Conservation (phyloP, 2,113 vertebrate genomes). For the Erinaceus europaeus region DNA sequence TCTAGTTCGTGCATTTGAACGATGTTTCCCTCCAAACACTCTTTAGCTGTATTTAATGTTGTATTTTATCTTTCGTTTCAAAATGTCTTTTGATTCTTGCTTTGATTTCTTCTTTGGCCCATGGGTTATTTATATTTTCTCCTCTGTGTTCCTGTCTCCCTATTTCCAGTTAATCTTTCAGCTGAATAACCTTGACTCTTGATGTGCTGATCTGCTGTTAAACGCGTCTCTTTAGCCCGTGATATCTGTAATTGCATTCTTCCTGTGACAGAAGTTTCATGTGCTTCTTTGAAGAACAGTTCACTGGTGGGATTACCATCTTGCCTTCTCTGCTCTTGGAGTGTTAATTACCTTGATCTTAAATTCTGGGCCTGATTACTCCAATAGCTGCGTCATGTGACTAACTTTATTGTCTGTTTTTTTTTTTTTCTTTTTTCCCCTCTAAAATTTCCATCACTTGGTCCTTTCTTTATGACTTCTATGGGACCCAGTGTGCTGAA, state of each 20-base stretch:
- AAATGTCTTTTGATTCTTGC: constrained; percentile 6
- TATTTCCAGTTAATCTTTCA: constrained; percentile 5
- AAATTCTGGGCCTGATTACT: too few relatives aligned
- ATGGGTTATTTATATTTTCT: neutral
- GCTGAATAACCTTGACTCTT: neutral
- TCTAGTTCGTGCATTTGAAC: neutral
- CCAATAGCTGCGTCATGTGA: too few relatives aligned
- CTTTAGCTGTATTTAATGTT: constrained; percentile 7
- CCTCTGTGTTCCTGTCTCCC: neutral
- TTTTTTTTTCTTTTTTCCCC: too few relatives aligned
- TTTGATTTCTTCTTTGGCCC: constrained; percentile 1
- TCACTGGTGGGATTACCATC: neutral
- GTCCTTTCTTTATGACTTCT: too few relatives aligned
- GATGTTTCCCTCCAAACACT: neutral
- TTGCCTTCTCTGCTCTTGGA: neutral
- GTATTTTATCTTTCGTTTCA: neutral
- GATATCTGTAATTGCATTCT: neutral
- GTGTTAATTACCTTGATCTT: too few relatives aligned
- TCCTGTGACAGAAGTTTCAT: neutral
- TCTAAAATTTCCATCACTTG: too few relatives aligned
- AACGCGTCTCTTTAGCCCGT: neutral
- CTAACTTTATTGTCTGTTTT: too few relatives aligned
- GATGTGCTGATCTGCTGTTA: neutral
- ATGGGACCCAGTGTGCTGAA: too few relatives aligned
- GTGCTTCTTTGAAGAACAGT: neutral